Conservation (phyloP, 2,797 vertebrate genomes). For the Salarias fasciatus region DNA sequence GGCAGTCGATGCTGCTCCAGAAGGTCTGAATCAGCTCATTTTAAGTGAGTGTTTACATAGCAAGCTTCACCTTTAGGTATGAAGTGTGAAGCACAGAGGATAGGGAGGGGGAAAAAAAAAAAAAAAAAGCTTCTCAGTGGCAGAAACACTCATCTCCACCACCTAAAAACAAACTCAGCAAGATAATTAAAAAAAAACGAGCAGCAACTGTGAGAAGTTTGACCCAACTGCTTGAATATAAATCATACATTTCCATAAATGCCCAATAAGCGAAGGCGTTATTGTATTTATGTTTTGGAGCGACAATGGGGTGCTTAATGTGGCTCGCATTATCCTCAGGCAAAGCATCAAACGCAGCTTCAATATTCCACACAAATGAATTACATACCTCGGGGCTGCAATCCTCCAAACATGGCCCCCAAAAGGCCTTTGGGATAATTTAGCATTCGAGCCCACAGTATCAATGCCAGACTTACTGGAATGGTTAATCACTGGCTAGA, state of each 20-base stretch:
- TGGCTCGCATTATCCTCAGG: slow-evolving; percentile 40
- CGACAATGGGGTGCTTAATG: slow-evolving; percentile 46
- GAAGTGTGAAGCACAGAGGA: slow-evolving; percentile 35
- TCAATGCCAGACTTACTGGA: slow-evolving; percentile 41
- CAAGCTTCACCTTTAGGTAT: slow-evolving; percentile 17
- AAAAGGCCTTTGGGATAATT: slow-evolving; percentile 51
- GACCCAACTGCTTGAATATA: slow-evolving; percentile 49
- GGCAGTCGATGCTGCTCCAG: slow-evolving; percentile 70
- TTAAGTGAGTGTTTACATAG: slow-evolving; percentile 53
- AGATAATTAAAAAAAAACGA: slow-evolving; percentile 19
- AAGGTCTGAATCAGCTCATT: slow-evolving; percentile 68
- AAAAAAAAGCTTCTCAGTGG: slow-evolving; percentile 42
- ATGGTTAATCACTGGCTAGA: slow-evolving; percentile 54
- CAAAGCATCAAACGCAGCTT: slow-evolving; percentile 51
- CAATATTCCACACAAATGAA: slow-evolving; percentile 62
- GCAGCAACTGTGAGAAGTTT: slow-evolving; percentile 27
- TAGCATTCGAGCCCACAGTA: slow-evolving; percentile 45
- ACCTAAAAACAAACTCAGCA: slow-evolving; percentile 33
- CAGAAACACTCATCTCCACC: slow-evolving; percentile 7
- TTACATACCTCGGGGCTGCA: slow-evolving; percentile 48
- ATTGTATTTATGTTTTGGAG: slow-evolving; percentile 50
- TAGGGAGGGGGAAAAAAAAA: slow-evolving; percentile 21
- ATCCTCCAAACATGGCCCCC: slow-evolving; percentile 43
- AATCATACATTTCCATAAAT: slow-evolving; percentile 63
- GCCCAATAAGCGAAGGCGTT: slow-evolving; percentile 50